phyloP scores from a whole-genome alignment of 2,113 vertebrate species.

The Gymnorhina tibicen region DNA sequence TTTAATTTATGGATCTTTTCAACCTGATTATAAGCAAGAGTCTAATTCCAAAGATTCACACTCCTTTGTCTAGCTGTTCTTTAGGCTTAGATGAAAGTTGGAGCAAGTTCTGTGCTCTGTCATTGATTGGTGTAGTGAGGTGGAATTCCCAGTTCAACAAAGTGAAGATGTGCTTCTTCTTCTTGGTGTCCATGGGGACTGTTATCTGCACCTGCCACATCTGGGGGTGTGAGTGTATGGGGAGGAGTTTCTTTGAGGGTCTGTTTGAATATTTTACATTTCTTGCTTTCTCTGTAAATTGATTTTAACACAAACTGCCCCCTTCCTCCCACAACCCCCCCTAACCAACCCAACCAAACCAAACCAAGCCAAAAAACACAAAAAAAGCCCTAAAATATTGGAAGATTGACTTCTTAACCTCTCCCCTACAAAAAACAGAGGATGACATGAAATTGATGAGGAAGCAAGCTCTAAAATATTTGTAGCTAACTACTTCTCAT shows the following conservation, averaged over 20 bases:
- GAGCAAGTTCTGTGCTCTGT: not conserved
- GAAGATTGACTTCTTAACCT: not conserved
- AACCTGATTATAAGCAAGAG: not conserved
- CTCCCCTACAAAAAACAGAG: not conserved
- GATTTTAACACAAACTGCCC: not conserved
- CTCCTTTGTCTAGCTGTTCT: not conserved
- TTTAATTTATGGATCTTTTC: not conserved
- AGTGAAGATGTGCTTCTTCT: not conserved
- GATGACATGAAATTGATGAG: not conserved
- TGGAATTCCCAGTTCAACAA: not conserved
- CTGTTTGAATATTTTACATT: not conserved
- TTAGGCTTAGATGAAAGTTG: not conserved
- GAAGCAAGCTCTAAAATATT: not conserved
- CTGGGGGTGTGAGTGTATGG: rapidly evolving
- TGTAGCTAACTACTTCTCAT: not conserved
- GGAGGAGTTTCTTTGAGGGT: not conserved
- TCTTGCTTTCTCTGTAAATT: not conserved
- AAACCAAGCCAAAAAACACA: not conserved
- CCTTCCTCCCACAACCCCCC: rapidly evolving
- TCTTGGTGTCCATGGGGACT: not conserved
- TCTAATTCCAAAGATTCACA: not conserved
- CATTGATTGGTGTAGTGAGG: not conserved
- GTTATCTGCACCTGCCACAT: not conserved
- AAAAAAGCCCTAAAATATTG: not conserved
- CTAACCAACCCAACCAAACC: not conserved